Percentiles rank a stretch among this genome's conserved stretches.
These are phyloP conservation scores for Dendropsophus ebraccatus DNA, from an alignment of 2,113 vertebrate species.

Conservation along the genomic window DNA sequence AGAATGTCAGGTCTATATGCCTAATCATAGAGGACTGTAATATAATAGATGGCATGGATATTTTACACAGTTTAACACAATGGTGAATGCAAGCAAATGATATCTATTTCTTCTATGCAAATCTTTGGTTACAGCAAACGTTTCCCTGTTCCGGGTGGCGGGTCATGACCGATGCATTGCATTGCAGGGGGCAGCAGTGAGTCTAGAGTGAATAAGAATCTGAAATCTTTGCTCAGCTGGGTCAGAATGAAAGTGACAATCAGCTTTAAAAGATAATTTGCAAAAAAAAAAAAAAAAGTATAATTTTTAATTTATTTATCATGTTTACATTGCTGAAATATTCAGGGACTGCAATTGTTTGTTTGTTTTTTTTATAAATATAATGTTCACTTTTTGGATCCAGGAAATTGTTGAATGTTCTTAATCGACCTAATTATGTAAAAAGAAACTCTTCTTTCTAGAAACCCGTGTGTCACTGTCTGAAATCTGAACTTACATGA, in stretches of 20 bases:
- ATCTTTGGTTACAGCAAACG: not conserved
- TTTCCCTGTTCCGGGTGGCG: too few species aligned
- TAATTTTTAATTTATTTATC: too few species aligned
- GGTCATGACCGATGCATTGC: too few species aligned
- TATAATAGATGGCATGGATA: not conserved
- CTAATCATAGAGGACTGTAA: not conserved
- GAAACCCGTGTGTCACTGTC: not conserved
- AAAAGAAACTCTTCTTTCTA: not conserved
- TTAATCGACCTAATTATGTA: not conserved
- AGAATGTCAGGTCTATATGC: not conserved
- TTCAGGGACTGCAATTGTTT: too few species aligned
- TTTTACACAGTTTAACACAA: not conserved
- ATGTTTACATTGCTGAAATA: too few species aligned
- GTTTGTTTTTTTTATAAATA: too few species aligned
- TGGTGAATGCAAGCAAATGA: not conserved
- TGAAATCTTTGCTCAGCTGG: not conserved
- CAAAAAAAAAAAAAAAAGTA: too few species aligned
- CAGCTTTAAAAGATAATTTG: not conserved
- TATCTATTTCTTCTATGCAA: not conserved
- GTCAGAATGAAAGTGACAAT: not conserved
- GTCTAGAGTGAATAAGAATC: not conserved
- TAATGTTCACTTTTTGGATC: not conserved
- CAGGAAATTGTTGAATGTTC: not conserved
- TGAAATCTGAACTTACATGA: not conserved
- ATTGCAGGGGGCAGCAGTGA: not conserved